phyloP scores from a whole-genome alignment of 2,113 vertebrate genomes.

The Hippocampus barbouri region DNA sequence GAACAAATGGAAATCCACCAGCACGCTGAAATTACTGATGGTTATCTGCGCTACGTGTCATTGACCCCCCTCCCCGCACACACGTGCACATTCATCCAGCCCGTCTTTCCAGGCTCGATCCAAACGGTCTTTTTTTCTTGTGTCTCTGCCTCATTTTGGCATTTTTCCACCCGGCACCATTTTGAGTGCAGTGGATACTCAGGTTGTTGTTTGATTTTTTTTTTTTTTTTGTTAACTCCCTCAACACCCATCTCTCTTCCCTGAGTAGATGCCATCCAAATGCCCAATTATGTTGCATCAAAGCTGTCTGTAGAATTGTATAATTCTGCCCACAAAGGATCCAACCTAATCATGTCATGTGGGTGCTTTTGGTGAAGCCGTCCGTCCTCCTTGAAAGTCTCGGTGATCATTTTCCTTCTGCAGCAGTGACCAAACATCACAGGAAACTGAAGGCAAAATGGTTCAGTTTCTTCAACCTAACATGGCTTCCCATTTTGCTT shows the following conservation, averaged over 20 bases:
- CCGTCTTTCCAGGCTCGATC: slow-evolving; percentile 6
- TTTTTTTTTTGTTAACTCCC: slow-evolving; percentile 3
- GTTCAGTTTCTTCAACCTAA: not conserved
- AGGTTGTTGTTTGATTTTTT: not conserved
- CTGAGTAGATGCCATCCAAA: slow-evolving; percentile 4
- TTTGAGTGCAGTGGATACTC: not conserved
- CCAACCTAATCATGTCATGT: not conserved
- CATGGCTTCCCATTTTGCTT: no score
- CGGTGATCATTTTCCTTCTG: not conserved
- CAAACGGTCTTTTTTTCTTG: not conserved
- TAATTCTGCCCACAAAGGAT: not conserved
- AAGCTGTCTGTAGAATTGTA: not conserved
- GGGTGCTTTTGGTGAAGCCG: not conserved
- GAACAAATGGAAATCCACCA: slow-evolving; percentile 71
- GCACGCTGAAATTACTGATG: slow-evolving; percentile 75
- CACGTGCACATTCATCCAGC: not conserved
- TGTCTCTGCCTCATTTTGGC: slow-evolving; percentile 20
- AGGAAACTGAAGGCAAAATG: not conserved
- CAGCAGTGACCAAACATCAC: not conserved
- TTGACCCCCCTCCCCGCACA: slow-evolving; percentile 17
- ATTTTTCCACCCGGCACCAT: slow-evolving; percentile 3
- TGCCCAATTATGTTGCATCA: not conserved
- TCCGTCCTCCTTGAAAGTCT: not conserved
- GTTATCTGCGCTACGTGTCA: slow-evolving; percentile 58
- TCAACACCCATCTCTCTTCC: slow-evolving; percentile 5